phyloP scores from a whole-genome alignment of 2,888 invertebrate species.

The Polymixis lichenea region DNA sequence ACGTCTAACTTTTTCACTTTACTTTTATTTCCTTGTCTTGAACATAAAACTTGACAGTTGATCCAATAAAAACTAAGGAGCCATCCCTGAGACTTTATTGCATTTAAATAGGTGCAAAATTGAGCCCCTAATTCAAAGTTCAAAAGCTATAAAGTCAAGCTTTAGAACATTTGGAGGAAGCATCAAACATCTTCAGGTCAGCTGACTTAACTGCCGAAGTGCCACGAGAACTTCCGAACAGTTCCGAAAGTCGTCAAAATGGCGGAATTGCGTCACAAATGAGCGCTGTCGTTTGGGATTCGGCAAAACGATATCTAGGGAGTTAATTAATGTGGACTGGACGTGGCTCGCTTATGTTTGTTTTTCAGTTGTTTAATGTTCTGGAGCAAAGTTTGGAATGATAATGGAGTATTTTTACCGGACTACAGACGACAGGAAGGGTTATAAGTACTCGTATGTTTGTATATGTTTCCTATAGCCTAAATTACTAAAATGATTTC shows the following conservation, averaged over 20 bases:
- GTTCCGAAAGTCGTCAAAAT: constrained; percentile 48
- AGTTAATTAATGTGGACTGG: constrained; percentile 53
- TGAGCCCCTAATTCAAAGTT: constrained; percentile 54
- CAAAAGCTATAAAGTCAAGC: constrained; percentile 50
- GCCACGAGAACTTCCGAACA: constrained; percentile 37
- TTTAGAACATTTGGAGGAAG: constrained; percentile 44
- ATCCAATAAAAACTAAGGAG: constrained; percentile 51
- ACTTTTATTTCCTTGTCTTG: constrained; percentile 27
- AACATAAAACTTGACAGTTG: constrained; percentile 49
- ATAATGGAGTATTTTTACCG: constrained; percentile 25
- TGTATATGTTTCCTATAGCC: not conserved
- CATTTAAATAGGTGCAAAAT: constrained; percentile 55
- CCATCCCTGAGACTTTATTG: constrained; percentile 45
- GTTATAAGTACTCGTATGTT: too few species aligned
- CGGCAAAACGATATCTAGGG: constrained; percentile 26
- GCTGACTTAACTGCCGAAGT: constrained; percentile 51
- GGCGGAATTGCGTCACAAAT: constrained; percentile 51
- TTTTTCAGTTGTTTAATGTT: constrained; percentile 50
- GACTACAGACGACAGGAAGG: not conserved
- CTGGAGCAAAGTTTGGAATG: constrained; percentile 15
- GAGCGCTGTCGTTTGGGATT: constrained; percentile 50
- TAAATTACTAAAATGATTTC: not conserved
- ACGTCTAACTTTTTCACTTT: constrained; percentile 27
- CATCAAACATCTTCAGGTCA: constrained; percentile 61
- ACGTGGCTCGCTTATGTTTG: constrained; percentile 43